Conservation (phyloP, 2,888 invertebrate genomes). For the Dendrolimus pini region DNA sequence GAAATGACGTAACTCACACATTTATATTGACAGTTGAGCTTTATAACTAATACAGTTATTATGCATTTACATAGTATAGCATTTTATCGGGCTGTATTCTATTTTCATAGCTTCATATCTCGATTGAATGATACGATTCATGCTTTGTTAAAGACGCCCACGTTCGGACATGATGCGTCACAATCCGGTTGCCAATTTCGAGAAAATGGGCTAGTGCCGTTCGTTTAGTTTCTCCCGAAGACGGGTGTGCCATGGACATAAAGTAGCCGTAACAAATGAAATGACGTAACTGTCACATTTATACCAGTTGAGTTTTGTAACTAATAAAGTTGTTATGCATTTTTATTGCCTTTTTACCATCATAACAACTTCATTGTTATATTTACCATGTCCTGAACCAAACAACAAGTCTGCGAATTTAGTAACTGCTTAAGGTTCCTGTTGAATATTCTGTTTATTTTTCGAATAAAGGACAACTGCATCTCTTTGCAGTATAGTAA, state of each 20-base stretch:
- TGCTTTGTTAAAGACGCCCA: conserved; percentile 8
- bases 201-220: conserved; percentile 13
- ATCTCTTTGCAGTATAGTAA: too few species aligned
- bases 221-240: conserved; percentile 14
- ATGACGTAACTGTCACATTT: not conserved
- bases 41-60: conserved; percentile 2
- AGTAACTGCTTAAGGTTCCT: too few species aligned
- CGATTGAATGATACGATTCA: not conserved
- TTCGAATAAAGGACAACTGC: too few species aligned
- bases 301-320: not conserved
- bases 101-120: too few species aligned
- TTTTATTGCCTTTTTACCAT: not conserved
- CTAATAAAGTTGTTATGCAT: not conserved
- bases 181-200: conserved; percentile 13
- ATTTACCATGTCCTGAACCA: too few species aligned
- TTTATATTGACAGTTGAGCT: not conserved
- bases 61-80: too few species aligned
- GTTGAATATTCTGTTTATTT: too few species aligned
- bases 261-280: conserved; percentile 1
- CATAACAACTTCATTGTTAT: not conserved
- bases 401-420: too few species aligned
- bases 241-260: conserved; percentile 12
- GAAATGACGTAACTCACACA: too few species aligned
- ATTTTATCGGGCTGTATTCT: too few species aligned
- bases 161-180: conserved; percentile 11